Evolutionary conservation across 2,888 invertebrate species (phyloP).

Genomic region (Cerastis rubricosa): DNA sequence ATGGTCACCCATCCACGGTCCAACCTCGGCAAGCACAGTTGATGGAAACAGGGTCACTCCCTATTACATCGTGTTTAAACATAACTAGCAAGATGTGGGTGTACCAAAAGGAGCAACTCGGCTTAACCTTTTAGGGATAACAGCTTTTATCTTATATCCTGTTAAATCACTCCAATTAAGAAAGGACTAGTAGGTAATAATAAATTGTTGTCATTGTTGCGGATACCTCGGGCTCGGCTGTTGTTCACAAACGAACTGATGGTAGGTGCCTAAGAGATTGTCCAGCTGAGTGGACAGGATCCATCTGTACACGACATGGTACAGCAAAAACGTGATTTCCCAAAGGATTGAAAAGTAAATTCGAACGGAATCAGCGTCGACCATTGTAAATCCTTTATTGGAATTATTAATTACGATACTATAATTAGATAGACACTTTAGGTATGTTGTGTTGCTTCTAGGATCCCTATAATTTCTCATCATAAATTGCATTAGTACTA

Average conservation of each 20-base stretch:
- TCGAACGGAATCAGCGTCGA: slow-evolving; percentile 26
- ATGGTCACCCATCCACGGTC: too few species aligned
- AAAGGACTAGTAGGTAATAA: not conserved
- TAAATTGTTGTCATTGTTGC: not conserved
- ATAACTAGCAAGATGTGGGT: not conserved
- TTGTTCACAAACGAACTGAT: not conserved
- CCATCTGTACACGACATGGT: not conserved
- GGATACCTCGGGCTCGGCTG: not conserved
- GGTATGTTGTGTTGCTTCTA: not conserved
- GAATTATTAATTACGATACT: not conserved
- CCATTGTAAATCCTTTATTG: slow-evolving; percentile 14
- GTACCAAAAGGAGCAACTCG: not conserved
- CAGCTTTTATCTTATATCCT: not conserved
- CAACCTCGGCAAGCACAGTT: not conserved
- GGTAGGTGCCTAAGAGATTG: not conserved
- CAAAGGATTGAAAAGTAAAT: slow-evolving; percentile 38
- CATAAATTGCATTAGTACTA: not conserved
- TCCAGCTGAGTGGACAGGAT: not conserved
- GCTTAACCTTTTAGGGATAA: not conserved
- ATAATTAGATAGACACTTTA: not conserved
- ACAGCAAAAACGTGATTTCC: slow-evolving; percentile 44
- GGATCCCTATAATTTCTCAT: not conserved
- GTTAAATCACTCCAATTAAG: not conserved
- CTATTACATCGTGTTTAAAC: not conserved
- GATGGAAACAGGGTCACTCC: not conserved